A percentile compares a stretch with the other conserved stretches of the same genome.
phyloP scores from a whole-genome alignment of 2,888 invertebrate genomes.

The Phyllotreta striolata region DNA sequence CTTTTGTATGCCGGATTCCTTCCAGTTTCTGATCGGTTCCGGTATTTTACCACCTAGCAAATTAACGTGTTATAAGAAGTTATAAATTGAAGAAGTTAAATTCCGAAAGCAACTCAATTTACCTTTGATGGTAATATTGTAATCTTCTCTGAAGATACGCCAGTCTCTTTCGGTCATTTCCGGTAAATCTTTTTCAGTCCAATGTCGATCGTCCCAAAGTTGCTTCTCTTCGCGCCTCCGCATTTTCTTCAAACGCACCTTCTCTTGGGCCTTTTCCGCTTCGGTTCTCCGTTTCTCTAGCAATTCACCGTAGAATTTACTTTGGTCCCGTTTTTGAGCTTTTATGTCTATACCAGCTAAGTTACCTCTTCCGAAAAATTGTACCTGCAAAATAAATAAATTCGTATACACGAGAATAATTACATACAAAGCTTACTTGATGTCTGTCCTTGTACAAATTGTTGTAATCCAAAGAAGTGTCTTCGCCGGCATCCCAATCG shows the following conservation, averaged over 20 bases:
- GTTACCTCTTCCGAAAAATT: constrained; percentile 97
- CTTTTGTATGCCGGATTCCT: constrained; percentile 87
- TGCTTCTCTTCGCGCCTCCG: constrained; percentile 97
- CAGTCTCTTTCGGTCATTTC: constrained; percentile 99
- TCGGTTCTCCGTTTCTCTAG: constrained; percentile 95
- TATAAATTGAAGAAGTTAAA: not conserved
- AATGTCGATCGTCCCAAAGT: constrained; percentile 98
- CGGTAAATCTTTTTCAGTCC: constrained; percentile 92
- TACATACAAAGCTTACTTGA: constrained; percentile 63
- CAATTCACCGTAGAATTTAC: constrained; percentile 96
- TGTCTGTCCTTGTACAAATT: constrained; percentile 95
- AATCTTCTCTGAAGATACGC: constrained; percentile 99
- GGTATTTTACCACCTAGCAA: constrained; percentile 87
- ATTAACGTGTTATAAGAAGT: not conserved
- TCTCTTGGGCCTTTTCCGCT: constrained; percentile 96
- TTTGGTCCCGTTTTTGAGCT: constrained; percentile 92
- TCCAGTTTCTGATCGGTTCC: constrained; percentile 95
- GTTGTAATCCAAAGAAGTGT: constrained; percentile 98
- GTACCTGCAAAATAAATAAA: constrained; percentile 65
- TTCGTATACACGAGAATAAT: constrained; percentile 2
- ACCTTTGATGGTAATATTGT: constrained; percentile 96
- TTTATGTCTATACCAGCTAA: constrained; percentile 99
- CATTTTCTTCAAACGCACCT: constrained; percentile 88
- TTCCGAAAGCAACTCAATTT: not conserved
- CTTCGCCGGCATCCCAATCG: constrained; percentile 99